phyloP scores from a whole-genome alignment of 2,888 invertebrate species.

The Epinotia ramella region DNA sequence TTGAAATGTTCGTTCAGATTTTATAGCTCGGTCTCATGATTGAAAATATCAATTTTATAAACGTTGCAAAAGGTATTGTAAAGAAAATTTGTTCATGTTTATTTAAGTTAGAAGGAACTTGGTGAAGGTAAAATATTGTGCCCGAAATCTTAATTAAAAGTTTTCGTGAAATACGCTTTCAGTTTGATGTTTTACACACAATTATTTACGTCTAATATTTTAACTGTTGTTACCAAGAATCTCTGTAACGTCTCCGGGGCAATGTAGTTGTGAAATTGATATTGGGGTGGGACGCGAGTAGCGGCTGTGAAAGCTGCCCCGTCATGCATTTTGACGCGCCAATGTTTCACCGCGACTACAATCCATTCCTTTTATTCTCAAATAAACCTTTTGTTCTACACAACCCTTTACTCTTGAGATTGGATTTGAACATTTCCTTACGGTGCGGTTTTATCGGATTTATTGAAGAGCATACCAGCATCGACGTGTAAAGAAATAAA shows the following conservation, averaged over 20 bases:
- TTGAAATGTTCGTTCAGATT: constrained; percentile 58
- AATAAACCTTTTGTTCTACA: constrained; percentile 70
- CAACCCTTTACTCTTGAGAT: constrained; percentile 66
- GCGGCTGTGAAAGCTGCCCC: constrained; percentile 54
- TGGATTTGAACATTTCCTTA: constrained; percentile 60
- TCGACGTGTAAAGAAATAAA: constrained; percentile 29
- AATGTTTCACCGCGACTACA: constrained; percentile 69
- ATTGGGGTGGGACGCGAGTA: constrained; percentile 56
- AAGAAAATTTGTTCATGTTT: constrained; percentile 5
- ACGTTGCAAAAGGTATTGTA: constrained; percentile 12
- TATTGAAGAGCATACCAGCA: constrained; percentile 36
- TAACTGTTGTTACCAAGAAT: background rate
- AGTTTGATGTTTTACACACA: background rate
- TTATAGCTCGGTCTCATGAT: constrained; percentile 54
- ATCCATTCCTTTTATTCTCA: constrained; percentile 65
- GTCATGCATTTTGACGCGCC: constrained; percentile 66
- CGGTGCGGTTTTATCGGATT: constrained; percentile 43
- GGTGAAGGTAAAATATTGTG: background rate
- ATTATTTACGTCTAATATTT: background rate
- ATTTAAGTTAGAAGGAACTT: background rate
- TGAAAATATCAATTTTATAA: constrained; percentile 39
- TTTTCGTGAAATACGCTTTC: background rate
- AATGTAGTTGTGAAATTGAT: constrained; percentile 66
- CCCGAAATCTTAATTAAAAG: background rate
- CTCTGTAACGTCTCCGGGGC: constrained; percentile 50